These are phyloP conservation scores for Todiramphus chloris DNA, from an alignment of 2,113 vertebrate species.

Conservation along the genomic window DNA sequence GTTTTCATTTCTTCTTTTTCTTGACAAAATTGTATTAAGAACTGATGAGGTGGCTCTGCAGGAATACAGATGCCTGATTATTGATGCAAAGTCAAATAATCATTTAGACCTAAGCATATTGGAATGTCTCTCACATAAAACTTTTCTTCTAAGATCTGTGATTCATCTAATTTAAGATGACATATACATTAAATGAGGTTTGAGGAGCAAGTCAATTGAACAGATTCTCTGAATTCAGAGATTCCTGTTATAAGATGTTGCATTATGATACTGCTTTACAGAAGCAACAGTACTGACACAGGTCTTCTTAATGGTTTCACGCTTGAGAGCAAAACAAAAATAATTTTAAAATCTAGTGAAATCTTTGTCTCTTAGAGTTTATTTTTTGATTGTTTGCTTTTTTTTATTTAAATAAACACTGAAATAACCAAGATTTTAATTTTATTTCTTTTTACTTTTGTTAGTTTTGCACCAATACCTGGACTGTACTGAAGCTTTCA, in stretches of 20 bases:
- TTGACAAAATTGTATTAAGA: constrained; percentile 3
- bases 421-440: not conserved
- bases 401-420: not conserved
- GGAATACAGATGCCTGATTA: constrained; percentile 10
- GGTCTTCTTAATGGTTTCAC: not conserved
- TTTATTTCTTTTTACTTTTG: not conserved
- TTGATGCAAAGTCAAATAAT: constrained; percentile 10
- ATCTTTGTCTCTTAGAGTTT: not conserved
- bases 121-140: not conserved
- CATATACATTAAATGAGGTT: not conserved
- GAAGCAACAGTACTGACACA: not conserved
- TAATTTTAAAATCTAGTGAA: not conserved
- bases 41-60: not conserved
- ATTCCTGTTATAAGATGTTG: not conserved
- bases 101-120: not conserved
- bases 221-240: not conserved
- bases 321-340: not conserved
- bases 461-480: not conserved
- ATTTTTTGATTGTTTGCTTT: not conserved
- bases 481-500: not conserved
- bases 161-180: constrained; percentile 13
- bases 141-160: not conserved
- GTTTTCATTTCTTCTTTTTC: not conserved
- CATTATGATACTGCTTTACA: not conserved
- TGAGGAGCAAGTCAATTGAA: not conserved